Percentiles rank a stretch among this genome's conserved stretches.
phyloP scores from a whole-genome alignment of 2,888 invertebrate species.

The Drosophila fungiperda region DNA sequence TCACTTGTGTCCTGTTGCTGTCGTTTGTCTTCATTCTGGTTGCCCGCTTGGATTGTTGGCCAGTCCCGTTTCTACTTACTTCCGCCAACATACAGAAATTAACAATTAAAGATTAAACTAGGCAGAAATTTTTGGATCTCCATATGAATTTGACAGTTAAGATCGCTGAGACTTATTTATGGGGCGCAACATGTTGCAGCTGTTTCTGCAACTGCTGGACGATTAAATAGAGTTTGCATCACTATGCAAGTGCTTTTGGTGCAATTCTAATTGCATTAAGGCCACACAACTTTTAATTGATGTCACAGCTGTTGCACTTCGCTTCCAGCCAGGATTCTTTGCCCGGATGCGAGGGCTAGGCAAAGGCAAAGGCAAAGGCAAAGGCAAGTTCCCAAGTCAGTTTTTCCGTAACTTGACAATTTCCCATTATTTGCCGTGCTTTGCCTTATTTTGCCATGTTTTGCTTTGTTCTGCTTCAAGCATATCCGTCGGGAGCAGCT shows the following conservation, averaged over 20 bases:
- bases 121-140: constrained; percentile 33
- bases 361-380: constrained; percentile 1
- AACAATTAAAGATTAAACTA: constrained; percentile 67
- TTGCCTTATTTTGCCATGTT: constrained; percentile 4
- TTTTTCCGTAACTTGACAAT: constrained; percentile 32
- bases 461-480: constrained; percentile 2
- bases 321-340: constrained; percentile 21
- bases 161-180: constrained; percentile 33
- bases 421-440: constrained; percentile 32
- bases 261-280: constrained; percentile 73
- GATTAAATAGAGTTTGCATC: constrained; percentile 42
- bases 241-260: constrained; percentile 45
- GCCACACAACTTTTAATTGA: constrained; percentile 70
- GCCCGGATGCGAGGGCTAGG: constrained; percentile 13
- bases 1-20: constrained; percentile 43
- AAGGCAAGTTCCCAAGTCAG: constrained; percentile 19
- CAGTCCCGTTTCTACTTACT: constrained; percentile 19
- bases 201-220: constrained; percentile 16
- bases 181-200: constrained; percentile 25
- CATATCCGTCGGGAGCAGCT: constrained; percentile 18
- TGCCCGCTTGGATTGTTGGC: constrained; percentile 19
- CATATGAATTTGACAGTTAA: constrained; percentile 9
- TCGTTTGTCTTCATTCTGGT: constrained; percentile 24
- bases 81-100: constrained; percentile 46
- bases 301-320: constrained; percentile 69